Evolutionary conservation across 2,888 invertebrate species (phyloP), one percentile per base, ranked within the genome.

Genomic region (Epiblema foenella): DNA sequence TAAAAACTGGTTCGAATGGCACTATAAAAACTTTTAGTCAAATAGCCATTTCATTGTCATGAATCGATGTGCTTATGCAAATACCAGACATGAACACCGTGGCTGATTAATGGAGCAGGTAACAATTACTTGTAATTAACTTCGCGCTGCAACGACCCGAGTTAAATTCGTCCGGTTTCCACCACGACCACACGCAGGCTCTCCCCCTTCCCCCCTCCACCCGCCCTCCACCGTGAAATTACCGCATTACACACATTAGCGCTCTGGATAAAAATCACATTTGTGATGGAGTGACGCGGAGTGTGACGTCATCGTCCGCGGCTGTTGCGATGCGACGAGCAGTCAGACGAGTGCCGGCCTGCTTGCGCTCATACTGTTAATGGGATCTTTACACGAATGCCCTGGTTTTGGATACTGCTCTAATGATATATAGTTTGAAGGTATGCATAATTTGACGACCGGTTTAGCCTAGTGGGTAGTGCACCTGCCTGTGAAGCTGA

Each of bases 211-310:
- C 33, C 52, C 64, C 33, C 18, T 52, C 33, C 17, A 51, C 62
- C 17, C 46, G 29, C 24, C 24, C 66, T 29, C 33, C 56, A 58
- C 64, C 69, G 64, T 69, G 69, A 69, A 69, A 69, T 69, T 58
- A 58, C 63, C 64, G 58, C 63, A 64, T 69, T 69, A 69, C 69
- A 58, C 63, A 69, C 63, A 69, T 64, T 64, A 69, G 39, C 63
- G 69, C 68, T 46, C 46, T 8, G 24, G 42, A 60, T 54, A 52
- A 60, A 52, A 68, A 68, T 68, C 37, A 9, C 24, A 52, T 42
- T 69, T 51, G 49, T 46, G 37, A 56, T 56, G 56, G 62, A 68
- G 51, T 67, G 39, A 42, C n/a, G 46, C 10, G 54, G 68, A 62
- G 18, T 62, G 54, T 29, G 12, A 51, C 42, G 59, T 59, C 52